These are phyloP conservation scores for Takifugu bimaculatus DNA, from an alignment of 2,113 vertebrate species.

Conservation along the genomic window DNA sequence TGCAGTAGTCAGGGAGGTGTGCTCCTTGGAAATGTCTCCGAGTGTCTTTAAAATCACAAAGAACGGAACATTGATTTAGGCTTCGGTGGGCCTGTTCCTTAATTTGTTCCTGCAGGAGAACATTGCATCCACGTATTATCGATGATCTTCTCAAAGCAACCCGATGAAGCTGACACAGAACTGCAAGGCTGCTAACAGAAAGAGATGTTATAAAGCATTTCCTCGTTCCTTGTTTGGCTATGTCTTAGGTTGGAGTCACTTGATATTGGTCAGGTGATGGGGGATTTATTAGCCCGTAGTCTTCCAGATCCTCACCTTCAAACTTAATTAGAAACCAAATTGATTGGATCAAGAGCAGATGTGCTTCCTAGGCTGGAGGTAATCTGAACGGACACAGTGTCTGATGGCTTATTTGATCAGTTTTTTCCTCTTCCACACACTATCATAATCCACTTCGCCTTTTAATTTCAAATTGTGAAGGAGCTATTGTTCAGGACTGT, in stretches of 20 bases:
- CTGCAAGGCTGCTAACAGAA: background rate
- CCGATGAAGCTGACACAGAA: slow-evolving; percentile 2
- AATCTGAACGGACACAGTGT: slow-evolving; percentile 29
- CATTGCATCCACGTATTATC: slow-evolving; percentile 20
- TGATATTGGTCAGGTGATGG: slow-evolving; percentile 30
- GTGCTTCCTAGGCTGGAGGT: slow-evolving; percentile 14
- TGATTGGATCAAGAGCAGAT: slow-evolving; percentile 48
- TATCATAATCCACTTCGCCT: slow-evolving; percentile 26
- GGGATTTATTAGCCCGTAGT: slow-evolving; percentile 30
- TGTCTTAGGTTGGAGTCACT: slow-evolving; percentile 18
- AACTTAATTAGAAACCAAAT: slow-evolving; percentile 53
- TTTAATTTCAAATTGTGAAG: slow-evolving; percentile 6
- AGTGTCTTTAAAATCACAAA: slow-evolving; percentile 6
- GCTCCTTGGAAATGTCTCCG: slow-evolving; percentile 12
- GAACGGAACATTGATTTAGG: background rate
- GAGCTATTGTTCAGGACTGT: background rate
- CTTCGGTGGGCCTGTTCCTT: background rate
- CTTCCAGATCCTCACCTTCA: slow-evolving; percentile 40
- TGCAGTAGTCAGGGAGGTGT: slow-evolving; percentile 3
- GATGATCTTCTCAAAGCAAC: slow-evolving; percentile 18
- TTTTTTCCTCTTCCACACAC: slow-evolving; percentile 1
- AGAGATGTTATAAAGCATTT: background rate
- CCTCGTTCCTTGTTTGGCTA: slow-evolving; percentile 2
- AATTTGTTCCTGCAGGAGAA: slow-evolving; percentile 13
- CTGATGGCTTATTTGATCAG: slow-evolving; percentile 28